phyloP scores from a whole-genome alignment of 2,113 vertebrate species.

The Macheiramphus alcinus region DNA sequence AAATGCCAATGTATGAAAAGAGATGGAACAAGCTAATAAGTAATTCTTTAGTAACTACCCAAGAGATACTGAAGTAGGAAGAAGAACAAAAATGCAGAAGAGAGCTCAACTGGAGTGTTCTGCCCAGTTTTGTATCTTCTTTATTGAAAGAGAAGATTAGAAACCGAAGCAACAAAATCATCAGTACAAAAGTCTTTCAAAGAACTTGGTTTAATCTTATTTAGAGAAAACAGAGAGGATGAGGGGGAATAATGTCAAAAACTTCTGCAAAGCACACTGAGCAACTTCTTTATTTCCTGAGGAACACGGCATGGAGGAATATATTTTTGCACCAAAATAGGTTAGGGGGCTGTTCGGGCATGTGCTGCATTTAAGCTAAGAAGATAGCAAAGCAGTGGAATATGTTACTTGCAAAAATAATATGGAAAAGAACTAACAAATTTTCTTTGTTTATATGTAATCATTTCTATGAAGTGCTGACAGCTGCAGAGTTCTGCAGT shows the following conservation, averaged over 20 bases:
- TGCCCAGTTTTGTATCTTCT: not conserved
- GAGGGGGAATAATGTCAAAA: not conserved
- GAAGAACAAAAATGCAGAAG: not conserved
- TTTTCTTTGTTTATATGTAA: not conserved
- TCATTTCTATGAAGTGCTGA: not conserved
- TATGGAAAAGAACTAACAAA: not conserved
- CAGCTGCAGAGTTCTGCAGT: not conserved
- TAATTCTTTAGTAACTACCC: not conserved
- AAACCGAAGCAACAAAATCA: not conserved
- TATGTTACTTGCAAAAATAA: not conserved
- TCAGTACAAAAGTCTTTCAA: not conserved
- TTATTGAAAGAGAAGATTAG: not conserved
- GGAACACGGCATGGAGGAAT: not conserved
- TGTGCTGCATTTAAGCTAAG: not conserved
- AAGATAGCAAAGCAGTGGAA: not conserved
- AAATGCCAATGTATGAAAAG: not conserved
- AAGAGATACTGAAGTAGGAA: not conserved
- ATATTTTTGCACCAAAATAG: not conserved
- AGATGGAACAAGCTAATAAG: not conserved
- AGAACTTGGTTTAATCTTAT: not conserved
- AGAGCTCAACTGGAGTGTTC: not conserved
- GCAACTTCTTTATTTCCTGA: not conserved
- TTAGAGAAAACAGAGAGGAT: not conserved
- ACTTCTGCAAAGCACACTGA: not conserved
- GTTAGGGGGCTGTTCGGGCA: not conserved